Base-by-base conservation (phyloP, 2,113 vertebrate genomes). In the Scophthalmus maximus region DNA sequence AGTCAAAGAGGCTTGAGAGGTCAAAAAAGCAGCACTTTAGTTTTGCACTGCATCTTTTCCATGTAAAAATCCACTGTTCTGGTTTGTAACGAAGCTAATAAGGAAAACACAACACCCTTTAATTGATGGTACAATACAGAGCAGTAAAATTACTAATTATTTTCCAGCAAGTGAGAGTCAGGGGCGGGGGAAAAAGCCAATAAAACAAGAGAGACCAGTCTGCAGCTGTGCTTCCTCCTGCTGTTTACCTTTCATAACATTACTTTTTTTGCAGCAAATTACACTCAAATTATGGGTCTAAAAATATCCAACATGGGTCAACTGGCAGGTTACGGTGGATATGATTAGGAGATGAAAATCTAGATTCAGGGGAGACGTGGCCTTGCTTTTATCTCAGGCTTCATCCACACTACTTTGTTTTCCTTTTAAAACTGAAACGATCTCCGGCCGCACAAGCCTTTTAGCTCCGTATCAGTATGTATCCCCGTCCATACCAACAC, bases 201-300 rank as follows among this genome's bases (percentile, higher is more conserved):
- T 22, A 25, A 84, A 78, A 29, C 20, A 46, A 1, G 9, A 22
- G 25, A 65, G 10, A 22, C n/a, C 53, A 6, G 25, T 49, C n/a
- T 58, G 46, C 47, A 70, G 68, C 61, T 42, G 52, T 17, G 17
- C 49, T 69, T 83, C 66, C 58, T 69, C 20, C 47, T 57, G 68
- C 44, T 59, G 59, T 84, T 87, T 78, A 76, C 29, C 26, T 87
- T 79, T 64, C 47, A 74, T 9, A 27, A 76, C 71, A 66, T 80
- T 69, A 88, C 75, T 79, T 77, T 73, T 17, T 5, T 18, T 18
- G 17, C 18, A 7, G n/a, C n/a, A n/a, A n/a, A n/a, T n/a, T n/a
- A n/a, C n/a, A 56, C 57, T 42, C 52, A 76, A 80, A 79, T 79
- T 68, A 85, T 62, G 22, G 30, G n/a, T n/a, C n/a, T n/a, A n/a